Evolutionary conservation across 2,113 vertebrate species (phyloP), one percentile per base, ranked within the genome.

Genomic region (Girardinichthys multiradiatus): DNA sequence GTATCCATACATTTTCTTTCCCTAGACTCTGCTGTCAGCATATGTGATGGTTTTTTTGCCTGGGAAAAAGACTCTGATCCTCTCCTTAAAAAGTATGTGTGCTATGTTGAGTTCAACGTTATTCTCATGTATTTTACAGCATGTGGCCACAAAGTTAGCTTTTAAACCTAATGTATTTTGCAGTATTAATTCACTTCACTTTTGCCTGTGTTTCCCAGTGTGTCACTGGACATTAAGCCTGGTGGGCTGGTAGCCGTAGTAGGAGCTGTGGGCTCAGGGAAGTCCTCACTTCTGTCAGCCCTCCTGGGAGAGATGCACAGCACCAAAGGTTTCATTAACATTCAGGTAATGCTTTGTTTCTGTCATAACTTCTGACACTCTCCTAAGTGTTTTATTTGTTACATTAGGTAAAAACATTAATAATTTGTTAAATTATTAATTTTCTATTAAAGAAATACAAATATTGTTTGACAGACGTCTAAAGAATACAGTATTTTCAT

Each of bases 231-330:
- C 29, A 85, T 99, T 29, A 67, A 90, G 14, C 92, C 94, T 17
- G 97, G 97, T 10, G 90, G 85, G 0, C 74, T 99, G 86, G 94
- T 99, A 30, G 97, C 97, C 0, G 92, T 99, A 26, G 96, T 99
- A 2, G 98, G 98, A 65, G 80, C 94, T n/a, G 98, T 99, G 54
- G 98, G 98, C 57, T 96, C 96, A 45, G 98, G 98, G 10, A 99
- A 99, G 74, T 96, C 97, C 24, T 99, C 98, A 0, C 83, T 99
- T 67, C 86, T 99, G 35, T 96, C 97, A 37, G 96, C 97, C 28
- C 92, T 99, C 74, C 93, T 99, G 0, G 98, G 98, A 67, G 98
- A 99, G 87, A 97, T 99, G 97, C 94, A 99, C 86, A 86, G 87
- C 45, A 74, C 94, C 76, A 95, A 93, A 0, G 97, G 98, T 35